Base-by-base conservation (phyloP, 2,113 vertebrate species). In the Chinchilla lanigera region DNA sequence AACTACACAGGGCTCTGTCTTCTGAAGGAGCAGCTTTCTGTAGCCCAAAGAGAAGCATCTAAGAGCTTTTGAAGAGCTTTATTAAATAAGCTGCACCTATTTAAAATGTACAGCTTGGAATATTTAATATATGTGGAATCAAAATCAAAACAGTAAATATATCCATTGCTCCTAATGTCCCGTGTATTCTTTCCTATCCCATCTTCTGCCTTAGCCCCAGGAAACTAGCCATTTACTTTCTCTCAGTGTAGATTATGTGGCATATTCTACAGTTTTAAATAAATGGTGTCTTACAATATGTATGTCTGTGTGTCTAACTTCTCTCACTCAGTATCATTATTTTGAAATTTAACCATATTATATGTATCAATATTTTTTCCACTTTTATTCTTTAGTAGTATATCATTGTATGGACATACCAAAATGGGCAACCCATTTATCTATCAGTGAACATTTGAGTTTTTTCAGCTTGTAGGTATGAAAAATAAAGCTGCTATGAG, bases 81-180 rank as follows among this genome's bases (percentile, higher is more conserved):
- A 30, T 69, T 61, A 86, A 90, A n/a, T 73, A 22, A 69, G 16
- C 24, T 63, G 77, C 28, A 56, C 13, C 38, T 22, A 82, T 47
- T 35, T 30, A 14, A 38, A 56, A 5, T 4, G 5, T 50, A 17
- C 38, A n/a, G 6, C 50, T 44, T 73, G 17, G n/a, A 24, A 33
- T 11, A 0, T 58, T 71, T 85, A 35, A 41, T 38, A n/a, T 16
- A 16, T 1, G 16, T 47, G 38, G 38, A 26, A 35, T 56, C 12
- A 24, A 33, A 47, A 12, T 44, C 7, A 75, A 73, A 44, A 11
- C 5, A 50, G 26, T 65, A 38, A 58, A 38, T 0, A 13, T 30
- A 14, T 1, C 4, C 11, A 41, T 5, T 13, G 44, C 11, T 28
- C 17, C 22, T 10, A 33, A 6, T 10, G 0, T 5, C 47, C 33